A percentile compares a stretch with the other conserved stretches of the same genome.
Conservation (phyloP, 2,888 invertebrate species). For the Petrolisthes cinctipes region DNA sequence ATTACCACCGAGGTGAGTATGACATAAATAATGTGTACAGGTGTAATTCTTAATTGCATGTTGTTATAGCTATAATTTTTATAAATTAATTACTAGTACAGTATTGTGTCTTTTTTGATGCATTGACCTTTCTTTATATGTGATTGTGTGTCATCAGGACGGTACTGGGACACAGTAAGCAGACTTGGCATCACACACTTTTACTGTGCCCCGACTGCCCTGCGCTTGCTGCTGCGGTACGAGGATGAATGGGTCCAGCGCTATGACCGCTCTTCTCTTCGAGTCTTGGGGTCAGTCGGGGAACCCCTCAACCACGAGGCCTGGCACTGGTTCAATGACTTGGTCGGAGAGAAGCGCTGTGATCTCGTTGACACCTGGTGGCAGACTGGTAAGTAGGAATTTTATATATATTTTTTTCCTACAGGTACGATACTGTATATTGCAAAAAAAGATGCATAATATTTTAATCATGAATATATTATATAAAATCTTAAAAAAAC, state of each 20-base stretch:
- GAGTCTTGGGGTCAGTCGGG: constrained; percentile 71
- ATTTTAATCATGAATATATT: no score
- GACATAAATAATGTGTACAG: no score
- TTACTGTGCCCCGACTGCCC: constrained; percentile 73
- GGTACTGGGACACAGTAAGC: constrained; percentile 73
- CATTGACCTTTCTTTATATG: constrained; percentile 18
- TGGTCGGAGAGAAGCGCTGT: constrained; percentile 71
- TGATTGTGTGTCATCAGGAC: constrained; percentile 67
- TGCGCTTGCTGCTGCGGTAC: constrained; percentile 71
- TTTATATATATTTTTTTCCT: no score
- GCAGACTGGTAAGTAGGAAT: constrained; percentile 70
- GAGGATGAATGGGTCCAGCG: constrained; percentile 69
- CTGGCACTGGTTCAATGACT: constrained; percentile 72
- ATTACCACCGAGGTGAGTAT: no score
- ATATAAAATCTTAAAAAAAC: no score
- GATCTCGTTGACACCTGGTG: constrained; percentile 73
- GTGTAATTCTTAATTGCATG: no score
- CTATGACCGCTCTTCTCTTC: constrained; percentile 70
- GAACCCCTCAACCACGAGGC: constrained; percentile 73
- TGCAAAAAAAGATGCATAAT: no score
- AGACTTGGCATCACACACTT: constrained; percentile 72
- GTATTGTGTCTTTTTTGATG: no score
- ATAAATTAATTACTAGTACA: no score
- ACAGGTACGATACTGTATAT: no score
- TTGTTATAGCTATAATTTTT: no score